Evolutionary conservation across 2,797 vertebrate species (phyloP).

Genomic region (Pogoniulus pusillus): DNA sequence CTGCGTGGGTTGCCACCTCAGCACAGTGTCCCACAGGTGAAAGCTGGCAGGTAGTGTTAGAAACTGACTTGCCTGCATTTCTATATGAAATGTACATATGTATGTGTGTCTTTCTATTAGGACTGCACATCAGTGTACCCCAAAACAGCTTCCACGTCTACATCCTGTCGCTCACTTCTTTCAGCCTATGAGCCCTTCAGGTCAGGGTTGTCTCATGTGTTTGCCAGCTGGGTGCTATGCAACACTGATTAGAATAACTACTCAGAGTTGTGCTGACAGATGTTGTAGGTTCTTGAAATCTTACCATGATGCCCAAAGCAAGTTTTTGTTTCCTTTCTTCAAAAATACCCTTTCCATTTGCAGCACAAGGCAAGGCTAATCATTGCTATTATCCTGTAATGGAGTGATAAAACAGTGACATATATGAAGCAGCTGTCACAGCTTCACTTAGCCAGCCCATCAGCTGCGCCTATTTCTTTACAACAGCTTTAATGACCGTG

Average conservation of each 20-base stretch:
- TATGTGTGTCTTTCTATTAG: neutral
- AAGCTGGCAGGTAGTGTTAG: neutral
- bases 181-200: neutral
- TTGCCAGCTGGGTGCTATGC: neutral
- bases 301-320: neutral
- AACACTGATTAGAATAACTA: neutral
- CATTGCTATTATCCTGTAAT: slow-evolving; percentile 50
- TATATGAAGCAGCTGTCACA: slow-evolving; percentile 44
- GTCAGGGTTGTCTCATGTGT: neutral
- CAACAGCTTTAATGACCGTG: slow-evolving; percentile 7
- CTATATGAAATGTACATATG: neutral
- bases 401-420: slow-evolving; percentile 60
- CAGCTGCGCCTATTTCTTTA: neutral
- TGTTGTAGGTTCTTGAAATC: slow-evolving; percentile 22
- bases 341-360: slow-evolving; percentile 39
- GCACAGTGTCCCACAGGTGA: fast-evolving
- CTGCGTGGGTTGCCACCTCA: neutral
- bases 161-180: neutral
- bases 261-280: neutral
- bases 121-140: neutral
- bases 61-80: neutral
- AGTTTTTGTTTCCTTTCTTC: slow-evolving; percentile 29
- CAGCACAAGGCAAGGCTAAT: slow-evolving; percentile 47
- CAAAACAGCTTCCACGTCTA: neutral
- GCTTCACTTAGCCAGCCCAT: slow-evolving; percentile 2